Conservation (phyloP, 2,888 invertebrate species). For the Drosophila rubida region DNA sequence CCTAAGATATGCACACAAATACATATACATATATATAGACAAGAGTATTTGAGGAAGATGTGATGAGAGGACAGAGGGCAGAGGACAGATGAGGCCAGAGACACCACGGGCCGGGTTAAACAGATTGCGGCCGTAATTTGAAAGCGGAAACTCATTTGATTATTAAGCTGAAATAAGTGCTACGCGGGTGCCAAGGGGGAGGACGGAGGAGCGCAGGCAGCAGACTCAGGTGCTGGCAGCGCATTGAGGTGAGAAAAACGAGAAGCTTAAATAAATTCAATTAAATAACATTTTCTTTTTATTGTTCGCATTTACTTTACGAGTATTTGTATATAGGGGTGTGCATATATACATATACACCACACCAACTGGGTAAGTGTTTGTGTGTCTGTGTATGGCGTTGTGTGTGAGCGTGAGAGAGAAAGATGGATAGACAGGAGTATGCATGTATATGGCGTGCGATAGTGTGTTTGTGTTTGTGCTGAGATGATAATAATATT, state of each 20-base stretch:
- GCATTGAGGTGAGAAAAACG: conserved; percentile 60
- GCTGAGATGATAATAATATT: conserved; percentile 48
- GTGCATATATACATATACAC: conserved; percentile 42
- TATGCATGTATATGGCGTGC: not conserved
- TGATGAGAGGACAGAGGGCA: conserved; percentile 6
- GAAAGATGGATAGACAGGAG: not conserved
- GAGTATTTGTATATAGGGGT: conserved; percentile 54
- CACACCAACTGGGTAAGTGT: conserved; percentile 27
- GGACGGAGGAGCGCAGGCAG: conserved; percentile 7
- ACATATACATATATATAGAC: conserved; percentile 41
- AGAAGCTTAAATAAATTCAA: conserved; percentile 79
- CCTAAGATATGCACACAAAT: conserved; percentile 45
- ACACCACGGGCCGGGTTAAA: conserved; percentile 59
- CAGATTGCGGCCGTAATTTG: conserved; percentile 80
- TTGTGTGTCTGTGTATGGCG: conserved; percentile 3
- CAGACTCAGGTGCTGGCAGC: conserved; percentile 39
- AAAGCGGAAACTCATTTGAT: conserved; percentile 79
- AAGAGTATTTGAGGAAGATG: conserved; percentile 35
- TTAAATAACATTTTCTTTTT: conserved; percentile 81
- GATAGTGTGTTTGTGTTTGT: conserved; percentile 19
- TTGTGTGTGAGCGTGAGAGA: conserved; percentile 9
- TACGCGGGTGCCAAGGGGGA: not conserved
- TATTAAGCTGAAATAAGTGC: conserved; percentile 78
- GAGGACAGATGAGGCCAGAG: conserved; percentile 9
- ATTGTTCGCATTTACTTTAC: conserved; percentile 72